Base-by-base conservation (phyloP, 35 echinoderm and acorn worm species). In the Lytechinus variegatus region DNA sequence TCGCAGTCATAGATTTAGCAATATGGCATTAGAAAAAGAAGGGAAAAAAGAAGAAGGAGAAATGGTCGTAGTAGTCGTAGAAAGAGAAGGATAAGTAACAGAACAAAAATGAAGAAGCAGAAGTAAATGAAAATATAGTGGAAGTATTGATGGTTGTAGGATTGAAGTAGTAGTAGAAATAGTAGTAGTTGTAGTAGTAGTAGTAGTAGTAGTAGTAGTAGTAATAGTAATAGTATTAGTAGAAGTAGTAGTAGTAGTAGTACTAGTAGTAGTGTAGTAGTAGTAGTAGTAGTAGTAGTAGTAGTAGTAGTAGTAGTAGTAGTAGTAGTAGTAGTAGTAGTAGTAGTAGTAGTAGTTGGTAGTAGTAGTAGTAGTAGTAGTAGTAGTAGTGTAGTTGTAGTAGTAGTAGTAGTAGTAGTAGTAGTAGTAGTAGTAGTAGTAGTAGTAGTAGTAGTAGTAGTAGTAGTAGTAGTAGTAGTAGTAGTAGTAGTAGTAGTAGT, bases 391-490 rank as follows among this genome's bases (percentile, higher is more conserved):
- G n/a, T n/a, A n/a, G n/a, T n/a, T n/a, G n/a, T n/a, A n/a, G 27
- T 13, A 86, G 72, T 27, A 13, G 27, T 86, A 86, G 72, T 86
- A 86, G 72, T 86, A 86, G 72, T 86, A 86, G 72, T 86, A 86
- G 72, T 86, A 86, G 72, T 86, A 86, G 72, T 86, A 86, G 72
- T 86, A 86, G 72, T 86, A 86, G 72, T 86, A 86, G 72, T 86
- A 86, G 72, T 86, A 86, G 72, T 86, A 86, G 72, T 13, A 86
- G 72, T 86, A 86, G 72, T 86, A 86, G 72, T 86, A 86, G 72
- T 86, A 86, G 72, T 86, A 86, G 72, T 86, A 86, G 72, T 86
- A 86, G 72, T 86, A 86, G 72, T 86, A 86, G 72, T 86, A 86
- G 72, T 86, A 86, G 72, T 86, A 86, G 72, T 86, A 86, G 72